phyloP scores from a whole-genome alignment of 2,888 invertebrate species.

The Panorpa germanica region DNA sequence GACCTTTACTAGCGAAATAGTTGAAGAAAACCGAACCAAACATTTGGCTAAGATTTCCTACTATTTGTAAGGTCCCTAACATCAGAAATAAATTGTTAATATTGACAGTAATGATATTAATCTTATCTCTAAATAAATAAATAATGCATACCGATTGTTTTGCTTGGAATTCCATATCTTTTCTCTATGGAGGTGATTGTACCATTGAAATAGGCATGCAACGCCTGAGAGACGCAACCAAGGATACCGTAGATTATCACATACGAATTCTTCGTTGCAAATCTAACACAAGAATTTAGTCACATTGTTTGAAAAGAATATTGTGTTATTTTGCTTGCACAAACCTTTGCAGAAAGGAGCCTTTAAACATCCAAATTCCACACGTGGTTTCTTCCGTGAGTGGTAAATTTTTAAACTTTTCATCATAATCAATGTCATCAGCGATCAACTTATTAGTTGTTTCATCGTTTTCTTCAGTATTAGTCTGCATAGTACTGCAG shows the following conservation, averaged over 20 bases:
- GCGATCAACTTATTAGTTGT: no score
- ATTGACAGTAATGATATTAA: slow-evolving; percentile 12
- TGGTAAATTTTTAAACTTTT: slow-evolving; percentile 21
- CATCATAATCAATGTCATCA: slow-evolving; percentile 17
- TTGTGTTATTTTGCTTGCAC: slow-evolving; percentile 1
- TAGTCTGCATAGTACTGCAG: no score
- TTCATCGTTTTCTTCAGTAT: no score
- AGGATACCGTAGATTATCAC: slow-evolving; percentile 35
- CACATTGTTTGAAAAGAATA: neutral
- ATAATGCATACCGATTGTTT: slow-evolving; percentile 31
- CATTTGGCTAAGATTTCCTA: slow-evolving; percentile 21
- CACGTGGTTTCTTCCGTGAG: slow-evolving; percentile 33
- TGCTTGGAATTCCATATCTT: slow-evolving; percentile 39
- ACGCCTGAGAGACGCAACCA: slow-evolving; percentile 38
- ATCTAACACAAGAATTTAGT: slow-evolving; percentile 12
- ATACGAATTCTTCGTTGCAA: slow-evolving; percentile 38
- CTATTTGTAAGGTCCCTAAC: slow-evolving; percentile 45
- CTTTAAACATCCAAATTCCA: slow-evolving; percentile 31
- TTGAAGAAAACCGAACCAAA: neutral
- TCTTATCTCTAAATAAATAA: no score
- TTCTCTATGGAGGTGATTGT: slow-evolving; percentile 44
- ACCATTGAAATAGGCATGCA: slow-evolving; percentile 39
- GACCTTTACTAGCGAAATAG: slow-evolving; percentile 20
- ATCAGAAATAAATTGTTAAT: slow-evolving; percentile 36
- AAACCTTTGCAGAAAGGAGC: slow-evolving; percentile 28